These are phyloP conservation scores for Cephalophus harveyi DNA, from an alignment of 2,113 vertebrate genomes.

Conservation along the genomic window DNA sequence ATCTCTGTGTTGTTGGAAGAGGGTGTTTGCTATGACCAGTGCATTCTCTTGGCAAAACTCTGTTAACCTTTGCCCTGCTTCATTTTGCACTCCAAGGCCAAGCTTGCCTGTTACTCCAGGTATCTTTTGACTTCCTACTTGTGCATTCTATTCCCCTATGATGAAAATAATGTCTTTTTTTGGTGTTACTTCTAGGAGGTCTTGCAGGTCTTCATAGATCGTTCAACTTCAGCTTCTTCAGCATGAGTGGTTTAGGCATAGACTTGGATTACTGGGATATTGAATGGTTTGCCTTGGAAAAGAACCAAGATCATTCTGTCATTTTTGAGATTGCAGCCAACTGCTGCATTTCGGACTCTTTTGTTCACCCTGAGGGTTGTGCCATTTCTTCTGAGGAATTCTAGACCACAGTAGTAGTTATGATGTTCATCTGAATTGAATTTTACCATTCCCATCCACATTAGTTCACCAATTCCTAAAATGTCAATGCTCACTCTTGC, in stretches of 20 bases:
- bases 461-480: not conserved
- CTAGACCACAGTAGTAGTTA: not conserved
- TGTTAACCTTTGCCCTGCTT: not conserved
- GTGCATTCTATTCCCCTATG: not conserved
- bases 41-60: not conserved
- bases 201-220: not conserved
- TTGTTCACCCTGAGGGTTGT: not conserved
- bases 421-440: not conserved
- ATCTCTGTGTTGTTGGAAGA: not conserved
- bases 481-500: not conserved
- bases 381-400: not conserved
- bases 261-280: not conserved
- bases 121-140: not conserved
- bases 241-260: not conserved
- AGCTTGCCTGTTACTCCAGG: accelerated
- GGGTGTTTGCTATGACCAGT: not conserved
- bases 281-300: not conserved
- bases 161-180: not conserved
- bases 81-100: not conserved
- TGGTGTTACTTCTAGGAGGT: not conserved
- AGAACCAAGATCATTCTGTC: not conserved
- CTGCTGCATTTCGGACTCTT: not conserved
- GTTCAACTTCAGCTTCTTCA: not conserved
- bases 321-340: not conserved
- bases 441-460: not conserved